Percentiles rank a stretch among this genome's conserved stretches.
Evolutionary conservation across 2,888 invertebrate genomes (phyloP).

Genomic region (Rhagophthalmus giganteus): DNA sequence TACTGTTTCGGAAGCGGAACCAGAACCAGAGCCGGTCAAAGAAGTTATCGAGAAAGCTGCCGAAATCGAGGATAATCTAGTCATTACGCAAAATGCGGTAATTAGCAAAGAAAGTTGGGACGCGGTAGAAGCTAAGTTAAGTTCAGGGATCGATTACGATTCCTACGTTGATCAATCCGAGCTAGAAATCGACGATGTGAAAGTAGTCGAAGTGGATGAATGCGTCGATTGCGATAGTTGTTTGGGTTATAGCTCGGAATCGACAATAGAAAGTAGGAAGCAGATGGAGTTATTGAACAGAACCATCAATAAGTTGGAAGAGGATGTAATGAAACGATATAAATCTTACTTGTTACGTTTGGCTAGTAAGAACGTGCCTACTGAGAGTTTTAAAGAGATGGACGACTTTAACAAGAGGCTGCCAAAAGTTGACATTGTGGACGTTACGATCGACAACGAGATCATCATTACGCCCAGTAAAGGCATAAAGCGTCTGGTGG

Average conservation of each 20-base stretch:
- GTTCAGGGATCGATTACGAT: constrained; percentile 42
- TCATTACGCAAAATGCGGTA: constrained; percentile 36
- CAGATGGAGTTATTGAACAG: constrained; percentile 20
- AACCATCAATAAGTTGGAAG: constrained; percentile 21
- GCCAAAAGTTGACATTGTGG: constrained; percentile 20
- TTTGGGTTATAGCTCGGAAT: constrained; percentile 27
- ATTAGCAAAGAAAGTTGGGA: constrained; percentile 52
- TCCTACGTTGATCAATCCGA: constrained; percentile 35
- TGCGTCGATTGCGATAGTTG: constrained; percentile 27
- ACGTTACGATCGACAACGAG: constrained; percentile 13
- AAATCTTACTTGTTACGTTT: not conserved
- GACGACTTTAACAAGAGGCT: constrained; percentile 1
- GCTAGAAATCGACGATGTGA: not conserved
- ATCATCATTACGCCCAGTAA: constrained; percentile 11
- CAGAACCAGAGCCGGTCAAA: constrained; percentile 1
- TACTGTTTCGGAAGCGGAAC: not conserved
- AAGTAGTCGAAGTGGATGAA: not conserved
- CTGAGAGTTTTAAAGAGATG: not conserved
- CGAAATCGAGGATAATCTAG: constrained; percentile 11
- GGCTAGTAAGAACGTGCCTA: not conserved
- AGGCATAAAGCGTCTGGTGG: constrained; percentile 6
- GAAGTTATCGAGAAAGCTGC: constrained; percentile 5
- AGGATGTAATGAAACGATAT: constrained; percentile 3
- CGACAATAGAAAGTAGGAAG: constrained; percentile 20
- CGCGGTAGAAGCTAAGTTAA: constrained; percentile 50